These are phyloP conservation scores for Clarias fuscus DNA, from an alignment of 2,797 vertebrate species.

Conservation along the genomic window DNA sequence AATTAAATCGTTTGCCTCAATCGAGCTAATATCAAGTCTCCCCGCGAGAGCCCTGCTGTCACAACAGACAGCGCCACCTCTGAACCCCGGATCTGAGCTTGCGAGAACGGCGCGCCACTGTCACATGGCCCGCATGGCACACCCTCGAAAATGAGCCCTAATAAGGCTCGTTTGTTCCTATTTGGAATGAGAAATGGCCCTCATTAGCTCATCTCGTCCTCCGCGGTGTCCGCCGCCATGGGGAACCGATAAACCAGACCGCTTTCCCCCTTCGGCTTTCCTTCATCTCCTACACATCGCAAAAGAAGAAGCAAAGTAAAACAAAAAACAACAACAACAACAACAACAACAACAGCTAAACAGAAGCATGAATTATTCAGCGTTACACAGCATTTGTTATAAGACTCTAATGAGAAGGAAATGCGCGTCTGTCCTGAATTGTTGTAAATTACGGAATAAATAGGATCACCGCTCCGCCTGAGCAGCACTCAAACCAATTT, in stretches of 20 bases:
- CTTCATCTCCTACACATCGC: constrained; percentile 23
- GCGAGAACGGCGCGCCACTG: constrained; percentile 70
- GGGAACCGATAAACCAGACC: constrained; percentile 34
- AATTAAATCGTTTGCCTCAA: constrained; percentile 69
- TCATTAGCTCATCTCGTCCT: constrained; percentile 49
- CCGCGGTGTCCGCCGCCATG: constrained; percentile 23
- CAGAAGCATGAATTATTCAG: constrained; percentile 61
- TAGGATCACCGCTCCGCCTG: constrained; percentile 59
- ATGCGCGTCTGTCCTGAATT: constrained; percentile 57
- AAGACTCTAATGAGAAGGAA: constrained; percentile 57
- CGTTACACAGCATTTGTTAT: constrained; percentile 45
- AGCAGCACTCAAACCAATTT: constrained; percentile 57
- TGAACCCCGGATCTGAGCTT: constrained; percentile 75
- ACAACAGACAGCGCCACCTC: constrained; percentile 76
- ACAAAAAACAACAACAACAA: background rate
- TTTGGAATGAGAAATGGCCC: constrained; percentile 55
- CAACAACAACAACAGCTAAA: constrained; percentile 15
- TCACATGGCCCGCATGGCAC: constrained; percentile 56
- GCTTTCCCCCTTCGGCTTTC: constrained; percentile 27
- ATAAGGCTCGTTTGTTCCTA: constrained; percentile 60
- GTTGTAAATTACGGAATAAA: constrained; percentile 60
- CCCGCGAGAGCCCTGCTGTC: constrained; percentile 76
- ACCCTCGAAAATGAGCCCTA: constrained; percentile 59
- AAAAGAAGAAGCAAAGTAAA: background rate
- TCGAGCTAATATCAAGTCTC: constrained; percentile 81